Conservation (phyloP, 2,113 vertebrate genomes). For the Cochlearius cochlearius region DNA sequence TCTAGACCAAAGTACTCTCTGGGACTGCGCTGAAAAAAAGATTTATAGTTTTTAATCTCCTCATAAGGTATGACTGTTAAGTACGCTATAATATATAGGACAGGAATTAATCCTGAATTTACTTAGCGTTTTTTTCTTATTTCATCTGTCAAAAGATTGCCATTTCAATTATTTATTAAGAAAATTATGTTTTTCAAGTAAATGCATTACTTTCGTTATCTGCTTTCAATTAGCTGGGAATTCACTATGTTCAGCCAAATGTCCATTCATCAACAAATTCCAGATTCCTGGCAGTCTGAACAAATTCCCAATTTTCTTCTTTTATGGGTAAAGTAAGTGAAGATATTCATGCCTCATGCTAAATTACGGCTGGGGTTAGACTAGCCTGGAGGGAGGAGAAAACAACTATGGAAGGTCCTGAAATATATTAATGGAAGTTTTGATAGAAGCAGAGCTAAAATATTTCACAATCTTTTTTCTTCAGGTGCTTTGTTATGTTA, state of each 20-base stretch:
- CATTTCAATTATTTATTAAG: conserved; percentile 78
- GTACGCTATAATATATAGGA: conserved; percentile 67
- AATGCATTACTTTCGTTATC: conserved; percentile 77
- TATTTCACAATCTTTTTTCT: neutral
- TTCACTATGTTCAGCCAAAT: conserved; percentile 78
- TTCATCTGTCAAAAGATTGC: conserved; percentile 72
- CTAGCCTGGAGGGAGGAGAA: conserved; percentile 16
- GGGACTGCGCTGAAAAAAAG: conserved; percentile 38
- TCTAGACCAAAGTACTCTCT: conserved; percentile 33
- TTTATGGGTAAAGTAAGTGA: conserved; percentile 75
- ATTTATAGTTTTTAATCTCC: conserved; percentile 74
- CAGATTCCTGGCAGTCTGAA: conserved; percentile 77
- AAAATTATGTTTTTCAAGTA: conserved; percentile 79
- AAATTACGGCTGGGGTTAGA: conserved; percentile 61
- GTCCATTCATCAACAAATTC: conserved; percentile 81
- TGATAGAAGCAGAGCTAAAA: neutral
- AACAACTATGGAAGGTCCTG: neutral
- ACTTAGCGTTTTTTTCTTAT: conserved; percentile 62
- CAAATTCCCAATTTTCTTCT: conserved; percentile 76
- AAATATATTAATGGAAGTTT: conserved; percentile 29
- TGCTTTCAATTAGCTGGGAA: conserved; percentile 83
- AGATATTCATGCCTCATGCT: conserved; percentile 59
- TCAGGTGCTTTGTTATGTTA: neutral
- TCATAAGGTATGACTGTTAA: conserved; percentile 65
- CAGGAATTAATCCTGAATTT: conserved; percentile 72